Evolutionary conservation across 2,888 invertebrate genomes (phyloP), one percentile per base, ranked within the genome.

Genomic region (Polyploca ridens): DNA sequence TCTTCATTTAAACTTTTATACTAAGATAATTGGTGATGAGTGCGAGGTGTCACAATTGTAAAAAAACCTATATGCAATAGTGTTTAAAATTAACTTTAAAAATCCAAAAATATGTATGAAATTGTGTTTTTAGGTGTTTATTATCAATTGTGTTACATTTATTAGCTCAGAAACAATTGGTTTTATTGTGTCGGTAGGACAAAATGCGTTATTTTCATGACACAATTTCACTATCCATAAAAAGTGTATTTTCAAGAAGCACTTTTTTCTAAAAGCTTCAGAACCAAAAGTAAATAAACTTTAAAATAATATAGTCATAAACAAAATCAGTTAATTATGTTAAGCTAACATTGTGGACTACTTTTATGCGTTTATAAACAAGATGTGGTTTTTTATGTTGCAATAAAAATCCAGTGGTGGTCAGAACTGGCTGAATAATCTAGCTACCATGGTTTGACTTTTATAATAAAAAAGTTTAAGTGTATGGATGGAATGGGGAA

Each of bases 1-100:
- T 77, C 72, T 67, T 67, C 62, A 62, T 62, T 61, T 63, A 64
- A 59, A 74, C 70, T 59, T 35, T 44, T 63, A 63, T 63, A 63
- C 64, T 65, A 65, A 64, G 49, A 62, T 65, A 58, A 49, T 66
- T 35, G 60, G 66, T 67, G 69, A 61, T 65, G 64, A 63, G 70
- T 67, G 69, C 74, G 72, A 68, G 64, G 62, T 57, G 64, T 58
- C 69, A 65, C 41, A 64, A 57, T 66, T 60, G 62, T 64, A 68
- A 65, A 65, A 64, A 68, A 69, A 60, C 61, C 58, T 33, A 63
- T 38, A 13, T 58, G 8, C 16, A 27, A 3, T 19, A 16, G 19
- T 57, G 38, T 41, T 58, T 11, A 11, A 2, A 41, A 63, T 16
- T 63, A 7, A 35, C 41, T 60, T 0, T 19, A 19, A 10, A 54